Evolutionary conservation across 2,113 vertebrate species (phyloP).

Genomic region (Prochilodus magdalenae): DNA sequence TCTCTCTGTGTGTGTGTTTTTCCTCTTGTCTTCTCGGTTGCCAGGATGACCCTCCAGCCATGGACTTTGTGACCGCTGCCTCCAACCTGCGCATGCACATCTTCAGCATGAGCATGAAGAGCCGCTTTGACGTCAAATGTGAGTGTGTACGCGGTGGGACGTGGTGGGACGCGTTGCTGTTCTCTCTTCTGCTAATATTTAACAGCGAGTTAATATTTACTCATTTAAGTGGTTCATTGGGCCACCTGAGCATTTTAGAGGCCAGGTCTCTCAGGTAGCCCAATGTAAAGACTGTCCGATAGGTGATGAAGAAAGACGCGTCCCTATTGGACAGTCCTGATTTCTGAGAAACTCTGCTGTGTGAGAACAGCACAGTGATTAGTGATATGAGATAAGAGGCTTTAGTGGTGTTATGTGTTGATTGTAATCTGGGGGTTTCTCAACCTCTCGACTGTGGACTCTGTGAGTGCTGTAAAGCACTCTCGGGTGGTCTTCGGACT

Average conservation of each 20-base stretch:
- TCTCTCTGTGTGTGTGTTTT: constrained; percentile 7
- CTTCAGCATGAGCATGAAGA: constrained; percentile 99
- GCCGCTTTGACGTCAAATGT: constrained; percentile 98
- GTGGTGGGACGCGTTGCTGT: background rate
- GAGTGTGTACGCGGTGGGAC: constrained; percentile 65
- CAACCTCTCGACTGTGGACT: too few relatives aligned
- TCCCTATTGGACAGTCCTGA: too few relatives aligned
- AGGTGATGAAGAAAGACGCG: too few relatives aligned
- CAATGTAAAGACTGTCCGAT: background rate
- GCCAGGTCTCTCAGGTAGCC: background rate
- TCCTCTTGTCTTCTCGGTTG: background rate
- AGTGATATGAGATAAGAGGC: too few relatives aligned
- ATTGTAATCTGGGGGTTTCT: too few relatives aligned
- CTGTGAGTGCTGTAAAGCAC: too few relatives aligned
- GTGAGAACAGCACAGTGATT: too few relatives aligned
- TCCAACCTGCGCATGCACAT: constrained; percentile 97
- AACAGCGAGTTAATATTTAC: background rate
- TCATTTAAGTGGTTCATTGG: background rate
- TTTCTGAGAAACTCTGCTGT: too few relatives aligned
- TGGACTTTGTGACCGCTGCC: constrained; percentile 97
- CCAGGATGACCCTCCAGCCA: constrained; percentile 93
- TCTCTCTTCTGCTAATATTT: background rate
- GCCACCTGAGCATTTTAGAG: background rate
- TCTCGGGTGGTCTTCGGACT: too few relatives aligned
- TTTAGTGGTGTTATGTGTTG: too few relatives aligned